Evolutionary conservation across 2,797 vertebrate species (phyloP), one percentile per base, ranked within the genome.

Genomic region (Decapterus maruadsi): DNA sequence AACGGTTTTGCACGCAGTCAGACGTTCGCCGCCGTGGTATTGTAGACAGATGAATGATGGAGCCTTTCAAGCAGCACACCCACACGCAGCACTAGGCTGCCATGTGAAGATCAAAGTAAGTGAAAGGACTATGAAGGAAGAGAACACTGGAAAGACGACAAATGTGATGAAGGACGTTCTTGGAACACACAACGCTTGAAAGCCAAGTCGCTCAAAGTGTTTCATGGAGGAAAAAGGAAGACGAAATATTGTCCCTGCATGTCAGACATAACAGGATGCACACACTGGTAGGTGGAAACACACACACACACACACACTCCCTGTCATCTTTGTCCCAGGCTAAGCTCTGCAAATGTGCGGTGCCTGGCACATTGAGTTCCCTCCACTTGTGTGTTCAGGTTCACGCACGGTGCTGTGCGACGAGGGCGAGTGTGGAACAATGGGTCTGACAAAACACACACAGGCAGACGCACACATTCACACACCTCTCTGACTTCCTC

Each of bases 251-350:
- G 72, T 89, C 67, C 67, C 71, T 36, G 54, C 40, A 57, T 81
- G 83, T 87, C 80, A 88, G 83, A 80, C 80, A 78, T 74, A 83
- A 90, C 85, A 88, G 82, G 85, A 87, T 69, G 76, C 72, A 72
- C 72, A 72, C 72, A 73, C 56, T 50, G 57, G 74, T 71, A 64
- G 62, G 63, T 66, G 63, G 71, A 80, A 61, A 48, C 58, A 69
- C 53, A 48, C 58, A 69, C 53, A 67, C 75, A 48, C 58, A 69
- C 53, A 67, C 75, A 40, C 45, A 48, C 53, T 22, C 67, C n/a
- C 71, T 75, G 58, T 58, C 48, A 34, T 58, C 70, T 51, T 29
- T 51, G 62, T 84, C 82, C 75, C 53, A 54, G 45, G 65, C 74
- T 67, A 54, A 81, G 73, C 62, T 69, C 64, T 72, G 78, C 77